Base-by-base conservation (phyloP, 1,140 invertebrate species). In the Acyrthosiphon pisum region DNA sequence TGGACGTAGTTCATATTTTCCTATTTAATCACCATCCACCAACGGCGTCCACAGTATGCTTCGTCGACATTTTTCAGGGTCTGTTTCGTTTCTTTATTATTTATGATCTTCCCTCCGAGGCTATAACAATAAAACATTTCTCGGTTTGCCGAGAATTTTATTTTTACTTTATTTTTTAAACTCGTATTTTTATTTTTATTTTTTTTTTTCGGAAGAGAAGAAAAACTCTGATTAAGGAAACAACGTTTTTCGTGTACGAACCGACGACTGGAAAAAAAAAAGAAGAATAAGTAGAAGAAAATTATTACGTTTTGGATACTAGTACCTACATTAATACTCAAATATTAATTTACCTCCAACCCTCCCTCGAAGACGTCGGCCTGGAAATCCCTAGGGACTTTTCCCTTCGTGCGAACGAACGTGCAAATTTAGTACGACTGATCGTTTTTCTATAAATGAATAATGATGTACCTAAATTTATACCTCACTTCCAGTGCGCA, bases 101-200 rank as follows among this genome's bases (percentile, higher is more conserved):
- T 89, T 89, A 89, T 53, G 50, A 89, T 89, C 48, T 89, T 26
- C 88, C 50, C 50, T 89, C 50, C 88, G 35, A 89, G 88, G 48
- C 48, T 89, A 89, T 89, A 89, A 89, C 88, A 89, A 89, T 89
- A 89, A 89, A 89, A 89, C 88, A 89, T 53, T 89, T 56, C 88
- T 89, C n/a, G 88, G 88, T 56, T 89, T 56, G 23, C 50, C 50
- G 35, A 89, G 23, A 89, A 50, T 26, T 50, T 35, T 50, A 68
- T 68, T 88, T 88, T 88, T 50, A n/a, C 20, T 35, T 88, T 26
- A 18, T 46, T 87, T 87, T 50, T 53, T 50, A 20, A 48, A 48
- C 87, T 53, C 48, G 20, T 89, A 1, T 89, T 89, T 50, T 89
- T 89, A 35, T 50, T 88, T 35, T 87, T 87, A 9, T 46, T 44